phyloP scores from a whole-genome alignment of 2,888 invertebrate genomes.

The Fragum sueziense region DNA sequence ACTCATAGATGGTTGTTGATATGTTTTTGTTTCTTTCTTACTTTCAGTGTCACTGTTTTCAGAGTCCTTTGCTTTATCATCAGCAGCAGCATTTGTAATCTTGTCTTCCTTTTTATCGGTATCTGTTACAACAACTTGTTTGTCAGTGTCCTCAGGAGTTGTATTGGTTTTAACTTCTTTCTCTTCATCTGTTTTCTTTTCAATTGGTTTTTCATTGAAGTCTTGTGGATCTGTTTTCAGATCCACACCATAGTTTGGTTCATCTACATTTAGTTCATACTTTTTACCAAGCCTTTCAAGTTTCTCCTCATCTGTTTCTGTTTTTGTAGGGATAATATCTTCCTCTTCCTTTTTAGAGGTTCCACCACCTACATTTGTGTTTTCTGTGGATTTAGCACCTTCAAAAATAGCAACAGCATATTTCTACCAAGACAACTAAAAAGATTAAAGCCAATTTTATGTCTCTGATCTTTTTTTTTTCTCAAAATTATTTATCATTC shows the following conservation, averaged over 20 bases:
- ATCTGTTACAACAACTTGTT: background rate
- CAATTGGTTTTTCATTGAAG: background rate
- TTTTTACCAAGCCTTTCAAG: background rate
- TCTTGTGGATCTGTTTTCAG: background rate
- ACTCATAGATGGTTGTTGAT: background rate
- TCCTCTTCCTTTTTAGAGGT: background rate
- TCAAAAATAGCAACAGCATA: background rate
- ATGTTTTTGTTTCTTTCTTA: background rate
- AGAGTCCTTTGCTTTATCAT: background rate
- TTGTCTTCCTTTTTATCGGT: background rate
- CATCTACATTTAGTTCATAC: background rate
- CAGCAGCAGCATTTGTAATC: background rate
- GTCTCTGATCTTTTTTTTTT: no score
- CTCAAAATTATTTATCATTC: no score
- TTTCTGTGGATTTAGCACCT: background rate
- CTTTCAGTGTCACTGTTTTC: background rate
- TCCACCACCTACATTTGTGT: background rate
- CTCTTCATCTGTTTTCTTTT: background rate
- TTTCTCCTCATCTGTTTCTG: slow-evolving; percentile 20
- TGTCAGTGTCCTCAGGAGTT: background rate
- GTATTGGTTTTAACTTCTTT: background rate
- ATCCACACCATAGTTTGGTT: background rate
- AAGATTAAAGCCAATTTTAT: no score
- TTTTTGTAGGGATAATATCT: background rate
- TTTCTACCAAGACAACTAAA: background rate